A percentile compares a stretch with the other conserved stretches of the same genome.
These are phyloP conservation scores for Brachyistius frenatus DNA, from an alignment of 2,113 vertebrate species.

Conservation along the genomic window DNA sequence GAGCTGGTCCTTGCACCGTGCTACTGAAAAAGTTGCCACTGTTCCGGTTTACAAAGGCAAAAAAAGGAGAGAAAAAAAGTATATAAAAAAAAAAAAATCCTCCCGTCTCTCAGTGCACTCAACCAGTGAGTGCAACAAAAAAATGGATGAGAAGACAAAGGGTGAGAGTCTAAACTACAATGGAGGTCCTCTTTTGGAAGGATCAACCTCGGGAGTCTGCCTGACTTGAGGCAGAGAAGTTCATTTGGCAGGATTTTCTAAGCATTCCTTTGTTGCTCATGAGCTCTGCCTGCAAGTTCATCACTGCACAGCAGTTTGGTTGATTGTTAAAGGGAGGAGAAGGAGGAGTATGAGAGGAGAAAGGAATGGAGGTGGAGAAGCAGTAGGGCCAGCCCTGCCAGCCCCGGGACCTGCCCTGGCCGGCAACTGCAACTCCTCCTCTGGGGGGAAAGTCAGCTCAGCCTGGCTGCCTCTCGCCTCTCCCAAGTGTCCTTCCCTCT, in stretches of 20 bases:
- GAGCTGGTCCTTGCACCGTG: constrained; percentile 80
- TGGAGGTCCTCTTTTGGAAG: constrained; percentile 56
- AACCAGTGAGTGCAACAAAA: constrained; percentile 73
- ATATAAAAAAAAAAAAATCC: constrained; percentile 50
- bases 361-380: constrained; percentile 81
- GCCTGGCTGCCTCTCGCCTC: constrained; percentile 68
- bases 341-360: constrained; percentile 67
- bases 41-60: constrained; percentile 71
- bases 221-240: constrained; percentile 50
- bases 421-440: constrained; percentile 81
- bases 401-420: constrained; percentile 81
- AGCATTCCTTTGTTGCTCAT: constrained; percentile 70
- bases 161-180: constrained; percentile 23
- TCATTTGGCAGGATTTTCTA: constrained; percentile 58
- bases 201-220: constrained; percentile 63
- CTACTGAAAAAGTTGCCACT: constrained; percentile 79
- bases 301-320: constrained; percentile 79
- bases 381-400: constrained; percentile 83
- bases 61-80: constrained; percentile 44
- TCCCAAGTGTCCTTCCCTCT: constrained; percentile 34
- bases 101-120: constrained; percentile 68
- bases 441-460: constrained; percentile 77
- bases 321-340: constrained; percentile 55
- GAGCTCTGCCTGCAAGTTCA: constrained; percentile 85
- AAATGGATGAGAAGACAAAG: constrained; percentile 33